Evolutionary conservation across 2,113 vertebrate genomes (phyloP).

Genomic region (Zootoca vivipara): DNA sequence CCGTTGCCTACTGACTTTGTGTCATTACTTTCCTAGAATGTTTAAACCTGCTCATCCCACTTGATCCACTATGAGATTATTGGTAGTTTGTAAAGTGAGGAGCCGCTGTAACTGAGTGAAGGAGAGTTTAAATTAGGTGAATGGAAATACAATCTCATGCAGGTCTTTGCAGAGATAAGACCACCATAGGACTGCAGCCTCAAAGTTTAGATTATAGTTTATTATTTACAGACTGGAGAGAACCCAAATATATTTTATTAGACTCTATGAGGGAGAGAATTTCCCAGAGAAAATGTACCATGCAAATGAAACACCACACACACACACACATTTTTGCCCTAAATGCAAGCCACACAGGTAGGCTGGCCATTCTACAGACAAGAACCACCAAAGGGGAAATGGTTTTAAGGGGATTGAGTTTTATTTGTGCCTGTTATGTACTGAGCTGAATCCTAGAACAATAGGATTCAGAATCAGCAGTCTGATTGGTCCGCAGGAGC

Average conservation of each 20-base stretch:
- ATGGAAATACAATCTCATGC: constrained; percentile 13
- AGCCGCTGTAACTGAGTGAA: constrained; percentile 44
- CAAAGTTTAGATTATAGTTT: constrained; percentile 41
- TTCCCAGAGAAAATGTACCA: not conserved
- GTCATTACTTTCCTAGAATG: constrained; percentile 68
- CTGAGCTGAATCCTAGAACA: too few relatives aligned
- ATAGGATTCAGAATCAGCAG: too few relatives aligned
- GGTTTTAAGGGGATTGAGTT: not conserved
- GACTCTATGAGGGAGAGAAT: constrained; percentile 10
- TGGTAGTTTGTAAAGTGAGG: constrained; percentile 50
- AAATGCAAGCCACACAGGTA: not conserved
- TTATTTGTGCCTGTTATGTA: too few relatives aligned
- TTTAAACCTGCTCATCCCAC: constrained; percentile 82
- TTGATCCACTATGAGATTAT: constrained; percentile 59
- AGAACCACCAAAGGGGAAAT: not conserved
- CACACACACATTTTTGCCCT: not conserved
- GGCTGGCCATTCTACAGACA: not conserved
- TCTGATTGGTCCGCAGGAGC: too few relatives aligned
- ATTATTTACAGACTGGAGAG: constrained; percentile 23
- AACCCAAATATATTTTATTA: constrained; percentile 33
- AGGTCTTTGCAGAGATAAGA: too few relatives aligned
- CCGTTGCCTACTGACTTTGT: constrained; percentile 74
- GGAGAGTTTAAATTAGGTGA: constrained; percentile 35
- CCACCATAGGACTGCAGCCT: too few relatives aligned
- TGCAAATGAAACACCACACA: not conserved